These are phyloP conservation scores for Potamarius usumacintae DNA, from an alignment of 2,113 vertebrate species.

Conservation along the genomic window DNA sequence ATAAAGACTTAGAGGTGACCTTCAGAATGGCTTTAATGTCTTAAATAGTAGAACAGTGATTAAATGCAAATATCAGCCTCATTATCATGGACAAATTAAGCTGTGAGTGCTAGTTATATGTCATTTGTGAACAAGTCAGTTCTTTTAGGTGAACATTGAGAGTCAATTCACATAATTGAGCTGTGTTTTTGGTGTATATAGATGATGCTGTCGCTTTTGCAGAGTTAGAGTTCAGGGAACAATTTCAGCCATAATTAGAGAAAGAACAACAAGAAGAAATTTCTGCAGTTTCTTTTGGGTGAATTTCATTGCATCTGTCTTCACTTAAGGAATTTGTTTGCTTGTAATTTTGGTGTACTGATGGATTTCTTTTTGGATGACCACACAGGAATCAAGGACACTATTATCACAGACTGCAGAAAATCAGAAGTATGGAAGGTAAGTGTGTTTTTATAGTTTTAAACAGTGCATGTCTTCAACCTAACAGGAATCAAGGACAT, in stretches of 20 bases:
- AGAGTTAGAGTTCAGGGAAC: too few relatives aligned
- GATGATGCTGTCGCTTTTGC: background rate
- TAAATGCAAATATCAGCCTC: background rate
- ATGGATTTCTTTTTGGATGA: background rate
- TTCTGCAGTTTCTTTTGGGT: background rate
- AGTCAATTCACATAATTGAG: too few relatives aligned
- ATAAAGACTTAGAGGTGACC: background rate
- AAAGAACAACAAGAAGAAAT: background rate
- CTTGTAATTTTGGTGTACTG: background rate
- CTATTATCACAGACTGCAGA: slow-evolving; percentile 71
- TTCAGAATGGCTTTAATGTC: background rate
- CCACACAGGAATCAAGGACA: slow-evolving; percentile 69
- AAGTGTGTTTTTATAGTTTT: slow-evolving; percentile 24
- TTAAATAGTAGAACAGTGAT: background rate
- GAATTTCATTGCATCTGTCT: background rate
- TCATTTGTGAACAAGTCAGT: background rate
- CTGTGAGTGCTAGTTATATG: background rate
- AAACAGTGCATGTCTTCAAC: background rate
- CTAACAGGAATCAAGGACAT: background rate
- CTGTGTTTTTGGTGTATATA: background rate
- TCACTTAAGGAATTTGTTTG: background rate
- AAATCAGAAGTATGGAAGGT: slow-evolving; percentile 78
- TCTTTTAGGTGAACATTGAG: background rate
- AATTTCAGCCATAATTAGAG: background rate
- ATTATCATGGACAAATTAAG: background rate